Base-by-base conservation (phyloP, 2,113 vertebrate genomes). In the Notothenia coriiceps region DNA sequence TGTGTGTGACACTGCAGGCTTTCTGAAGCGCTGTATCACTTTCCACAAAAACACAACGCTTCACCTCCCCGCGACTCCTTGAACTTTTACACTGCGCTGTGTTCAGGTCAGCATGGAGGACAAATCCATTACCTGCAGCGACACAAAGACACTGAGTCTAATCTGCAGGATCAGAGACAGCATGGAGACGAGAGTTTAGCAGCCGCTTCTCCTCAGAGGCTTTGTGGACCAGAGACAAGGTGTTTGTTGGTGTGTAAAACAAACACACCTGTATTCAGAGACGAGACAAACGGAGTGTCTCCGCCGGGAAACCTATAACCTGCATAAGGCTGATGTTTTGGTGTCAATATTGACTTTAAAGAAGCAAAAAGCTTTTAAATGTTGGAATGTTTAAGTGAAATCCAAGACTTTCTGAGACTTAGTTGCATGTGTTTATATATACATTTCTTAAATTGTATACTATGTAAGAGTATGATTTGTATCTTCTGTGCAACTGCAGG, bases 31-130 rank as follows among this genome's bases (percentile, higher is more conserved):
- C 62, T 66, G 10, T 90, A 92, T 95, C 91, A 17, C 73, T 56
- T 94, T 91, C 92, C 93, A 92, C 90, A 82, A 84, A 87, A 78
- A 82, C 77, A 83, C 15, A 83, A 88, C 25, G 80, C 91, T 89
- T 94, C 90, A 94, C 93, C 94, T 93, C 90, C 64, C 73, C 2
- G 68, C 50, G 92, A 93, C 92, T 92, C 88, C 77, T 74, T 89
- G 82, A 82, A 82, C 89, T 88, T 88, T 87, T 89, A 85, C 90
- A 88, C 88, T 88, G 85, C 0, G 1, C 62, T 12, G 18, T 80
- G 87, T 92, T 92, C 86, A 47, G 84, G 87, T 91, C 80, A 70
- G 82, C 86, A 51, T 35, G 59, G 70, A 5, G 64, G 80, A 69
- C 85, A 75, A 90, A 83, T 70, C 84, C 84, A 83, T 91, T 89